phyloP scores from a whole-genome alignment of 1,140 invertebrate species.

The Hypsibius dujardini region DNA sequence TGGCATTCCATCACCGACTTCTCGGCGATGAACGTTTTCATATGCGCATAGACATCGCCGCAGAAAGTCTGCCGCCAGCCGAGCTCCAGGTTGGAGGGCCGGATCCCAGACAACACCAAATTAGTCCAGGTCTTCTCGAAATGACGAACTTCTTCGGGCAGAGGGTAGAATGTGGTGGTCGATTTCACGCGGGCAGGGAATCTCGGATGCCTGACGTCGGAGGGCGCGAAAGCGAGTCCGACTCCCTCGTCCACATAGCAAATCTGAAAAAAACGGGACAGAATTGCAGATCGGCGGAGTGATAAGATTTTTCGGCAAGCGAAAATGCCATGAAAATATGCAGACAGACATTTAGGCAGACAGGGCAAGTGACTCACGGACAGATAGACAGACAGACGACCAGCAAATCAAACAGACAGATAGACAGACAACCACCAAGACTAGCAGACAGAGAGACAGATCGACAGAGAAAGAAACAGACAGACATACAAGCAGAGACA shows the following conservation, averaged over 20 bases:
- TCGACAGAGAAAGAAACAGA: too few relatives aligned
- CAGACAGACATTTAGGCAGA: too few relatives aligned
- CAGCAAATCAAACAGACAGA: too few relatives aligned
- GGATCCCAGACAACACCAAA: neutral
- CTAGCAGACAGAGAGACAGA: too few relatives aligned
- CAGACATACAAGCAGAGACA: too few relatives aligned
- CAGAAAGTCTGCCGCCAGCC: neutral
- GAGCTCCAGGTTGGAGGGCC: neutral
- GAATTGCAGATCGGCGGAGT: too few relatives aligned
- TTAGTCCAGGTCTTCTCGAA: conserved; percentile 12
- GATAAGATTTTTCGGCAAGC: too few relatives aligned
- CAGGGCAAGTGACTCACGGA: too few relatives aligned
- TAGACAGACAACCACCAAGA: too few relatives aligned
- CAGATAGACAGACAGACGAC: too few relatives aligned
- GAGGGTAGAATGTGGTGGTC: neutral
- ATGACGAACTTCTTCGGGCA: neutral
- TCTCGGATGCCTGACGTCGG: neutral
- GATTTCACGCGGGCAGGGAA: neutral
- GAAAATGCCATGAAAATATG: too few relatives aligned
- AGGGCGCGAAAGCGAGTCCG: neutral
- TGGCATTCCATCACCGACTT: neutral
- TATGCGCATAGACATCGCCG: neutral
- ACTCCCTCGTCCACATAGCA: conserved; percentile 10
- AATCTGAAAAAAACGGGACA: neutral
- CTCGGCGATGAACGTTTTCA: neutral